phyloP scores from a whole-genome alignment of 2,888 invertebrate genomes.

The Phasia obesa region DNA sequence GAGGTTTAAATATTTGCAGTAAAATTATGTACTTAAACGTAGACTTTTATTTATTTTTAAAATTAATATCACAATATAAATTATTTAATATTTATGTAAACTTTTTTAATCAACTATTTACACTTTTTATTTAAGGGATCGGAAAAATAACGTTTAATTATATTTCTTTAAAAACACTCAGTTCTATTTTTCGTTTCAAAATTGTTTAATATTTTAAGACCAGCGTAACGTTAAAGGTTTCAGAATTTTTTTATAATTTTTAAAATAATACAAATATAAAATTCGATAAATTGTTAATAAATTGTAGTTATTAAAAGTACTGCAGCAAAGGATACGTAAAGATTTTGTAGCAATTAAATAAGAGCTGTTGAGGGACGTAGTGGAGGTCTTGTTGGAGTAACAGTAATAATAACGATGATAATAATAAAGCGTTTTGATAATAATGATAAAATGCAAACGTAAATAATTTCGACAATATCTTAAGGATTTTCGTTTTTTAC shows the following conservation, averaged over 20 bases:
- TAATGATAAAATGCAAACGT: constrained; percentile 81
- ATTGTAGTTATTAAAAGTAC: constrained; percentile 21
- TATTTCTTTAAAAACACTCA: constrained; percentile 14
- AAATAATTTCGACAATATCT: constrained; percentile 82
- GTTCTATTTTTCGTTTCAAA: constrained; percentile 5
- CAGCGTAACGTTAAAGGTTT: constrained; percentile 40
- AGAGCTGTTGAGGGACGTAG: constrained; percentile 34
- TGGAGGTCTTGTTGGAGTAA: background rate
- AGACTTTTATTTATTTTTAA: constrained; percentile 59
- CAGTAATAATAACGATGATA: constrained; percentile 72
- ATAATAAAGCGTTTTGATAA: constrained; percentile 72
- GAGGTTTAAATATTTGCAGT: constrained; percentile 54
- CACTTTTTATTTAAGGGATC: constrained; percentile 37
- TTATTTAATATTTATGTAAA: constrained; percentile 14
- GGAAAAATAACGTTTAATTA: constrained; percentile 20
- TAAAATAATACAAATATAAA: constrained; percentile 50
- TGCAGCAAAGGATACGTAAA: constrained; percentile 36
- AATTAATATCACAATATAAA: constrained; percentile 69
- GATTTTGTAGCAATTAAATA: constrained; percentile 48
- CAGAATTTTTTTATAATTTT: constrained; percentile 61
- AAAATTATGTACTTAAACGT: constrained; percentile 57
- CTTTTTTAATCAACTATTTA: constrained; percentile 51
- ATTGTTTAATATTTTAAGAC: constrained; percentile 10
- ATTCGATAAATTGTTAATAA: constrained; percentile 49
- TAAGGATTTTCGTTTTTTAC: constrained; percentile 82